Base-by-base conservation (phyloP, 1,140 invertebrate species). In the Diorhabda elongata region DNA sequence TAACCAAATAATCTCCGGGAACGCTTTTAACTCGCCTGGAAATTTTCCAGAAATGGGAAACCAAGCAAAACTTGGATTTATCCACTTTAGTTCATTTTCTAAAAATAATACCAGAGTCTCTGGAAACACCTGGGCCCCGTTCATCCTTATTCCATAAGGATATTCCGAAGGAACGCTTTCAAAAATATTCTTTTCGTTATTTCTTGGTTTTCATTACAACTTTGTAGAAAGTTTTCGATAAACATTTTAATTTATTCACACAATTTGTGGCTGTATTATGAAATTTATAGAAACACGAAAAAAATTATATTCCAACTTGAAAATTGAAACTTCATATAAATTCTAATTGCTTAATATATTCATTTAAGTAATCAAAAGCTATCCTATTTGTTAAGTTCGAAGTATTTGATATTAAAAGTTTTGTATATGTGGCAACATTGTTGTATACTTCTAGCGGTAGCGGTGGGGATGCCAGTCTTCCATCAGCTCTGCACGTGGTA, bases 71-170 rank as follows among this genome's bases (percentile, higher is more conserved):
- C 71, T 69, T 66, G 71, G 69, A 73, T 71, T 73, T 71, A 73
- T 71, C 70, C 64, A 71, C 67, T 73, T 73, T 73, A 69, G 69
- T 73, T 73, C 72, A 73, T 73, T 73, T 71, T 73, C 69, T 73
- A 67, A 71, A 73, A 73, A 73, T 73, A 69, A 73, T 71, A 71
- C 72, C 69, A 45, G 43, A 61, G 58, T 42, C 62, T 47, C 44
- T 45, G 6, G 42, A 11, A 42, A 61, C 69, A 70, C 69, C 69
- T 70, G 69, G 42, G 69, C 42, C 45, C 58, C 61, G 66, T 42
- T 44, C 43, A 8, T 42, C 43, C 44, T 52, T 52, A 52, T 52
- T n/a, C 47, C 47, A n/a, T 8, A 52, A 52, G 47, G n/a, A 52
- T 52, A 52, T 52, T 3, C n/a, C 4, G 6, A 52, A 52, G 47